phyloP scores from a whole-genome alignment of 2,888 invertebrate species.

The Polietes domitor region DNA sequence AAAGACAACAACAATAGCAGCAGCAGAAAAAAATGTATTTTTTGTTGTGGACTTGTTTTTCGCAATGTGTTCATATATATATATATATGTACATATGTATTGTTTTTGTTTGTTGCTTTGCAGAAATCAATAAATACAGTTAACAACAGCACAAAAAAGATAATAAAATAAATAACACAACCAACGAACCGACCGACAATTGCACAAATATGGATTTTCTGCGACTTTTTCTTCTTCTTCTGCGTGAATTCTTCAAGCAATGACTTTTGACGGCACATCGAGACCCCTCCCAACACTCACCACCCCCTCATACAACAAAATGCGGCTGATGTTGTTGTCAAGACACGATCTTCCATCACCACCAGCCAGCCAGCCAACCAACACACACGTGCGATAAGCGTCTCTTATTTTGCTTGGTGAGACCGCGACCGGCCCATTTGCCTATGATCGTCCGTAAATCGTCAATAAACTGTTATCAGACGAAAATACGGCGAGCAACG shows the following conservation, averaged over 20 bases:
- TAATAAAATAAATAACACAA: neutral
- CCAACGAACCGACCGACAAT: neutral
- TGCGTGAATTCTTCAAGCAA: neutral
- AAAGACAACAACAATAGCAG: too few species aligned
- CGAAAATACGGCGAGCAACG: neutral
- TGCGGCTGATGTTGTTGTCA: neutral
- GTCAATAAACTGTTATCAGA: neutral
- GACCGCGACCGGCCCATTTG: neutral
- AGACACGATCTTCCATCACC: neutral
- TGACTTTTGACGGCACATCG: too few species aligned
- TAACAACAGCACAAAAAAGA: conserved; percentile 6
- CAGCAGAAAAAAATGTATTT: neutral
- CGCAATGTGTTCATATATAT: too few species aligned
- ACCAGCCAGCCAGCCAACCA: too few species aligned
- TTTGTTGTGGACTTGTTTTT: neutral
- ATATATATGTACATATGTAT: too few species aligned
- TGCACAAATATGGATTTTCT: neutral
- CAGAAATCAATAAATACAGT: conserved; percentile 23
- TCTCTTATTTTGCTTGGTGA: neutral
- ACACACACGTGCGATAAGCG: neutral
- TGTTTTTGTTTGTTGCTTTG: conserved; percentile 20
- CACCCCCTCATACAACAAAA: neutral
- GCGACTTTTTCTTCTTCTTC: neutral
- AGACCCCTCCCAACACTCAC: neutral
- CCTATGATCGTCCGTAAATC: neutral